Evolutionary conservation across 35 echinoderm and acorn worm species (phyloP).

Genomic region (Apostichopus californicus): DNA sequence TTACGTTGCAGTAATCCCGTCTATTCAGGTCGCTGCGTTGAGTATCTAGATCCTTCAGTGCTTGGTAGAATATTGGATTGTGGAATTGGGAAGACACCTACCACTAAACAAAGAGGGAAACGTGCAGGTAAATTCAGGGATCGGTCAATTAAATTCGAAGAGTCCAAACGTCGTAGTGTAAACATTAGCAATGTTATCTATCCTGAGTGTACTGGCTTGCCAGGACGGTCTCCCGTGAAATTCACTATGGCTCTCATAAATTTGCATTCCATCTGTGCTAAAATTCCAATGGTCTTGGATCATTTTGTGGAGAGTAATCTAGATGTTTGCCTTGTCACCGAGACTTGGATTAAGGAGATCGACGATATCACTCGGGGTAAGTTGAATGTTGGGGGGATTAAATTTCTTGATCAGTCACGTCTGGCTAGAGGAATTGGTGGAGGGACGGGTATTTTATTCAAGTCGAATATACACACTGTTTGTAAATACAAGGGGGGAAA

Average conservation of each 20-base stretch:
- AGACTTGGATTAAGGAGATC: conserved; percentile 13
- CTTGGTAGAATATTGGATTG: too few species aligned
- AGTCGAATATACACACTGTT: not conserved
- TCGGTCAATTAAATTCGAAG: not conserved
- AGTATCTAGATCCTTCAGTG: too few species aligned
- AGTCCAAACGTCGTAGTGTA: not conserved
- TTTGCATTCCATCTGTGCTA: not conserved
- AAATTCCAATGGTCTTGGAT: conserved; percentile 16
- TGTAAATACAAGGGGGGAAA: conserved; percentile 1
- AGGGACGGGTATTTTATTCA: conserved; percentile 20
- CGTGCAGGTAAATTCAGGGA: conserved; percentile 3
- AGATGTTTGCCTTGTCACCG: not conserved
- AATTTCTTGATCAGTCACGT: conserved; percentile 18
- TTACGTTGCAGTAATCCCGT: too few species aligned
- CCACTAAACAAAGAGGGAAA: too few species aligned
- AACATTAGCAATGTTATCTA: not conserved
- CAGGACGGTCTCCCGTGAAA: not conserved
- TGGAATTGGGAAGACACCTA: too few species aligned
- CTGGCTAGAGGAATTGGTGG: not conserved
- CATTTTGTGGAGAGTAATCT: conserved; percentile 23
- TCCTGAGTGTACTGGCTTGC: not conserved
- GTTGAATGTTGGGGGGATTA: conserved; percentile 1
- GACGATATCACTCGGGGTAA: conserved; percentile 41
- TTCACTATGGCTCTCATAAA: not conserved
- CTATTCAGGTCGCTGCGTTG: too few species aligned